Base-by-base conservation (phyloP, 2,888 invertebrate genomes). In the Hylaea fasciaria region DNA sequence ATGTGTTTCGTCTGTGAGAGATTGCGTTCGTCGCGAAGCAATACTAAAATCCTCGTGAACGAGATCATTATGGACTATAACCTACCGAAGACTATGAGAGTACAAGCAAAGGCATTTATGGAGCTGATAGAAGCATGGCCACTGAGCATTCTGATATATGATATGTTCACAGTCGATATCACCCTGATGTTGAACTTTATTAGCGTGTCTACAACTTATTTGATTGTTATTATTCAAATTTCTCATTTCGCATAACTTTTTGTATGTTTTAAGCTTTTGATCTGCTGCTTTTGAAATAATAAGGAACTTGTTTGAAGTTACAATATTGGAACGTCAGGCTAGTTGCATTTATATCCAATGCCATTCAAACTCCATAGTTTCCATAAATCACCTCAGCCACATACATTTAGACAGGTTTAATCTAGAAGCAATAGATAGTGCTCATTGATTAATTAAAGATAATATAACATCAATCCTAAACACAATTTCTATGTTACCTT, bases 191-290 rank as follows among this genome's bases (percentile, higher is more conserved):
- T 89, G 9, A 88, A 87, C 50, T 89, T 87, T 58, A 79, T 88
- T 44, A 87, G 86, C 64, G 81, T 88, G 2, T 82, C 86, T n/a
- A 86, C 89, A 0, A 87, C 89, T 0, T 89, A 87, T 66, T 77
- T 89, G 50, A 87, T 90, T 71, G 79, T 89, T 17, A 81, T 87
- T 32, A 80, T 89, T 64, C 90, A 90, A 72, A 72, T 86, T 40
- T 81, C 81, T 46, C 83, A 86, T 68, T 82, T 86, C 59, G 37
- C 37, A 12, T 37, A n/a, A 37, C n/a, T 12, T 32, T 10, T 32
- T 28, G 7, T 28, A n/a, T n/a, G n/a, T n/a, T 7, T 32, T 10
- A 32, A 1, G 9, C 5, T 32, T 32, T 32, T 22, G 22, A 22
- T 22, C 32, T 7, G 32, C 32, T 2, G 9, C 32, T 9, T 32